Evolutionary conservation across 2,113 vertebrate species (phyloP), one percentile per base, ranked within the genome.

Genomic region (Tenebrosternarchus preto): DNA sequence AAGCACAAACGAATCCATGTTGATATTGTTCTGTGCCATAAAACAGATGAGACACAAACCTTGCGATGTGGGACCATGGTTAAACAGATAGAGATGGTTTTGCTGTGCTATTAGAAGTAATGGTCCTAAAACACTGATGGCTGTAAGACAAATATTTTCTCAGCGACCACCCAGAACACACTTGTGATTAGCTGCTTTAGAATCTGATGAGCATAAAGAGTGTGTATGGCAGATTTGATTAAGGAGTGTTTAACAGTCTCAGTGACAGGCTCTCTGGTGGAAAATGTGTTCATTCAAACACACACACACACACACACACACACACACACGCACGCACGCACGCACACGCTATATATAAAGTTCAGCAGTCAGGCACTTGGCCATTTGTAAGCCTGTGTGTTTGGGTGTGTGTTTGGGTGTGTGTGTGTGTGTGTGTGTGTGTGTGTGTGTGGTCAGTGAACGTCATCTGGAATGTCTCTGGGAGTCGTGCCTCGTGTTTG

Each of bases 401-500:
- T 5, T 76, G 73, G 27, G 1, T 69, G 53, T 55, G n/a, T n/a
- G n/a, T n/a, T n/a, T n/a, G n/a, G n/a, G n/a, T n/a, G n/a, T n/a
- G n/a, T n/a, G n/a, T n/a, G 67, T 66, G 25, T 78, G 50, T 53
- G 36, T 73, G 76, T 36, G 5, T 76, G 73, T 27, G 0, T 72
- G 60, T 57, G 64, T 36, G 36, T 71, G 76, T 29, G 8, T 70
- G 75, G 9, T 29, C 33, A 76, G 22, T 80, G 73, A 7, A 66
- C 29, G 20, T 88, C 79, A 80, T 79, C 80, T 25, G 67, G 50
- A 81, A 87, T 78, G 81, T 67, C 50, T 79, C 84, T 76, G 22
- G 75, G 64, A 81, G 85, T 60, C 25, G 50, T 83, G 84, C 78
- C 64, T 22, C 71, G 55, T 73, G 86, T 89, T 90, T 89, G 88